Evolutionary conservation across 2,888 invertebrate genomes (phyloP).

Genomic region (Micoletzkya japonica): DNA sequence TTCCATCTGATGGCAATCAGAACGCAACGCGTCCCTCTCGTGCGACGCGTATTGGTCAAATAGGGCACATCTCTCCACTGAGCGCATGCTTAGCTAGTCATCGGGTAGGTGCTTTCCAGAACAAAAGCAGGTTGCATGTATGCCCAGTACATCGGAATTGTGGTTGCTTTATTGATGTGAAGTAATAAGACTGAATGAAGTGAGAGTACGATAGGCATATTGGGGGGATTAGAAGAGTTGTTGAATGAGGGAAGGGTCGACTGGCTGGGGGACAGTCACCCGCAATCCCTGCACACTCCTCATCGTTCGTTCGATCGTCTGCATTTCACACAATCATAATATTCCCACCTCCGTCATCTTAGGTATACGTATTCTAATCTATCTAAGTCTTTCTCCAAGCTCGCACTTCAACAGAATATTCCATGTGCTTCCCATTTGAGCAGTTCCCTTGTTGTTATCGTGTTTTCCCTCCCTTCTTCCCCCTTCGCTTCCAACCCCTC

Average conservation of each 20-base stretch:
- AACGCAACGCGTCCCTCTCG: too few relatives aligned
- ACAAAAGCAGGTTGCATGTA: too few relatives aligned
- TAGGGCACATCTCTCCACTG: too few relatives aligned
- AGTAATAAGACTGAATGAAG: neutral
- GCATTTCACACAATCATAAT: neutral
- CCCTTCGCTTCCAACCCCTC: neutral
- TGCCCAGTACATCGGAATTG: too few relatives aligned
- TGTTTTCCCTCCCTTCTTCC: neutral
- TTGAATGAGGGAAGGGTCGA: slow-evolving; percentile 12
- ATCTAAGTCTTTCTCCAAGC: neutral
- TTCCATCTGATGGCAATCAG: too few relatives aligned
- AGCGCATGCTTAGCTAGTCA: too few relatives aligned
- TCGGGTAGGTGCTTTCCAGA: too few relatives aligned
- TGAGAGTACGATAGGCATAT: neutral
- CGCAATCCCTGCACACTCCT: neutral
- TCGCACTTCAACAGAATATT: neutral
- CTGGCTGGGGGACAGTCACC: slow-evolving; percentile 22
- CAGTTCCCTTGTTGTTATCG: neutral
- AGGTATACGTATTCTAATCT: neutral
- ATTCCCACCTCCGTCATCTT: neutral
- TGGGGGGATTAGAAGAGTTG: slow-evolving; percentile 1
- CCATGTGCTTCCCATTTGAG: neutral
- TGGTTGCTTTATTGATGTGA: neutral
- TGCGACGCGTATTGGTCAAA: too few relatives aligned
- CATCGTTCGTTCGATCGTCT: slow-evolving; percentile 28